Conservation (phyloP, 2,113 vertebrate genomes). For the Synchiropus splendidus region DNA sequence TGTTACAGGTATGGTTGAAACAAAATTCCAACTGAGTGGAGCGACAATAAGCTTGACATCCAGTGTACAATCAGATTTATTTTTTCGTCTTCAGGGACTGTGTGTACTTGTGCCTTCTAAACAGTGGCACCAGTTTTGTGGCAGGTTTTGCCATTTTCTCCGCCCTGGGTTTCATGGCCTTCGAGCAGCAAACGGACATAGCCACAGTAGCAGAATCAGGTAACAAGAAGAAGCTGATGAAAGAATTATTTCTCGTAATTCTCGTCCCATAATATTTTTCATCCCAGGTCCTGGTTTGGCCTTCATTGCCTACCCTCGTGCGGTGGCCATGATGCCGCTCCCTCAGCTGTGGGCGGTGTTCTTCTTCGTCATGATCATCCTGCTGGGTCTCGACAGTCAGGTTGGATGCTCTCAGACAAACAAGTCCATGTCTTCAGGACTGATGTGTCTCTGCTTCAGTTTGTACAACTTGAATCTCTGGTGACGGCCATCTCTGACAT, state of each 20-base stretch:
- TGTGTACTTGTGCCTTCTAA: conserved; percentile 83
- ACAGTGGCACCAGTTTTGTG: conserved; percentile 86
- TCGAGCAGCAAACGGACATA: conserved; percentile 75
- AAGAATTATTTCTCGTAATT: no score
- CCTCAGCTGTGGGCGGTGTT: conserved; percentile 69
- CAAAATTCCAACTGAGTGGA: no score
- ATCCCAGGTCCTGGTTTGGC: conserved; percentile 68
- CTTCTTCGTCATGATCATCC: conserved; percentile 72
- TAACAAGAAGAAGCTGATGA: conserved; percentile 29
- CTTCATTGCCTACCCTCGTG: conserved; percentile 71
- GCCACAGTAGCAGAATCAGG: conserved; percentile 84
- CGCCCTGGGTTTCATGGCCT: conserved; percentile 83
- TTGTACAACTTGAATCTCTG: conserved; percentile 69
- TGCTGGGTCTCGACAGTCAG: conserved; percentile 70
- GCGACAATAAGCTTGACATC: no score
- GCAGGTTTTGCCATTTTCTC: conserved; percentile 94
- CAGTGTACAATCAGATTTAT: no score
- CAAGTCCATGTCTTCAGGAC: background rate
- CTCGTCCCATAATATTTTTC: conserved; percentile 20
- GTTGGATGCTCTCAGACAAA: conserved; percentile 22
- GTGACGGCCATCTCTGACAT: conserved; percentile 62
- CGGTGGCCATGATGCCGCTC: conserved; percentile 72
- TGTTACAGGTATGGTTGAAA: conserved; percentile 67
- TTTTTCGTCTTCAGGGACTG: conserved; percentile 71
- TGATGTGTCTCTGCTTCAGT: conserved; percentile 42